phyloP scores from a whole-genome alignment of 2,797 vertebrate genomes.

The Anguilla megastoma region DNA sequence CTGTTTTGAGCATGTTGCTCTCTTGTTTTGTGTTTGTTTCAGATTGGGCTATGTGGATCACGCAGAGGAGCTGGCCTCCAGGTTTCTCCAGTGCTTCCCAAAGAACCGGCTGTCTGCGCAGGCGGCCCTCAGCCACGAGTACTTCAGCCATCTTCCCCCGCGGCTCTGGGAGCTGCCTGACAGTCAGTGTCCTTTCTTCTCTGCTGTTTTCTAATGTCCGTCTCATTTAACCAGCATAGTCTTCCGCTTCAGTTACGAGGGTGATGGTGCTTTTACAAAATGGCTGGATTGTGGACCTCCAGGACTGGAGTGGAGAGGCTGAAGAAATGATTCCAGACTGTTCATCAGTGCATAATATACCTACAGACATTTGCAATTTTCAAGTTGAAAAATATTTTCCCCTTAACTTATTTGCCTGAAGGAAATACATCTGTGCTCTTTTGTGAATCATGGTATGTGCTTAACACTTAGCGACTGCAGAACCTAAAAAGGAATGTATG shows the following conservation, averaged over 20 bases:
- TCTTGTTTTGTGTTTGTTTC: conserved; percentile 40
- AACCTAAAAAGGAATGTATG: not conserved
- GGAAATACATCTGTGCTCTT: conserved; percentile 7
- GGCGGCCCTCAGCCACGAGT: conserved; percentile 88
- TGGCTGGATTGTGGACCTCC: not conserved
- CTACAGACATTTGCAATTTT: not conserved
- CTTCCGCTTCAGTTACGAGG: not conserved
- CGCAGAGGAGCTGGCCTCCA: conserved; percentile 92
- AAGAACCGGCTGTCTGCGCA: conserved; percentile 94
- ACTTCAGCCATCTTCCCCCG: conserved; percentile 92
- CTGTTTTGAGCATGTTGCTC: not conserved
- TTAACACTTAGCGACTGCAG: not conserved
- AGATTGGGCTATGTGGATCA: conserved; percentile 91
- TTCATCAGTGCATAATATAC: not conserved
- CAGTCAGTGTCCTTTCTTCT: conserved; percentile 76
- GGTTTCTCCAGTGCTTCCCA: conserved; percentile 96
- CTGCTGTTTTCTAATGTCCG: not conserved
- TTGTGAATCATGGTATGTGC: not conserved
- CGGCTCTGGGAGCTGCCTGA: conserved; percentile 93
- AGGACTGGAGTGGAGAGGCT: not conserved
- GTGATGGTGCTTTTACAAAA: not conserved
- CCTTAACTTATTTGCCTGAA: not conserved
- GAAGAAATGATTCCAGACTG: not conserved
- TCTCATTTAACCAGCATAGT: not conserved
- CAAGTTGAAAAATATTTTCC: not conserved